These are phyloP conservation scores for Salminus brasiliensis DNA, from an alignment of 2,113 vertebrate genomes.

Conservation along the genomic window DNA sequence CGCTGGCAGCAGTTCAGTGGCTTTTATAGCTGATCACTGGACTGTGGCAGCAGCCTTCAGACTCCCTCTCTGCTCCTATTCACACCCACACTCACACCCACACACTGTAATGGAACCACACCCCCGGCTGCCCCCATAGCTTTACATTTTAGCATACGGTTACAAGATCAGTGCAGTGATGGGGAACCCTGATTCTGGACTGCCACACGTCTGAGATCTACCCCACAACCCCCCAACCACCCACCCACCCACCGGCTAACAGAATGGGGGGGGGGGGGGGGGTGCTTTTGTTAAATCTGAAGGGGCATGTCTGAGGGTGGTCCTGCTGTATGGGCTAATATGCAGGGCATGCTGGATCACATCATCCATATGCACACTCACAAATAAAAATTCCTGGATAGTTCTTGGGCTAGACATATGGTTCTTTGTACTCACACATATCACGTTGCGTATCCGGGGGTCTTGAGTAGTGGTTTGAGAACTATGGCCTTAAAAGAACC, in stretches of 20 bases:
- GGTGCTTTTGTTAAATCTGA: background rate
- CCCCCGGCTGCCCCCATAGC: background rate
- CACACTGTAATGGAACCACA: constrained; percentile 2
- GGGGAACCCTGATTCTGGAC: constrained; percentile 19
- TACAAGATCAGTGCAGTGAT: constrained; percentile 10
- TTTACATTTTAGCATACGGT: constrained; percentile 4
- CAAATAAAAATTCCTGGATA: background rate
- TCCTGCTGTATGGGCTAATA: background rate
- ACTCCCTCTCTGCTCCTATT: background rate
- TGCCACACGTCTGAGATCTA: constrained; percentile 1
- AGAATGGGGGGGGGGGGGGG: background rate
- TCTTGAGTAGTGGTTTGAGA: too few species aligned
- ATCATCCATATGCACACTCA: background rate
- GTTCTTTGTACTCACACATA: too few species aligned
- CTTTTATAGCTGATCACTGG: constrained; percentile 38
- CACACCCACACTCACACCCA: background rate
- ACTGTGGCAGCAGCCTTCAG: constrained; percentile 33
- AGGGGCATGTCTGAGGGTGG: background rate
- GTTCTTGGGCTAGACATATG: background rate
- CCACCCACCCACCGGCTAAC: too few species aligned
- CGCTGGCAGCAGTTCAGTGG: background rate
- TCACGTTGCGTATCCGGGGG: too few species aligned
- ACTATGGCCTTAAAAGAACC: too few species aligned
- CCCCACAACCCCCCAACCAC: too few species aligned
- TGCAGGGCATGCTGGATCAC: background rate